Base-by-base conservation (phyloP, 2,888 invertebrate species). In the Cyclophora albipunctata region DNA sequence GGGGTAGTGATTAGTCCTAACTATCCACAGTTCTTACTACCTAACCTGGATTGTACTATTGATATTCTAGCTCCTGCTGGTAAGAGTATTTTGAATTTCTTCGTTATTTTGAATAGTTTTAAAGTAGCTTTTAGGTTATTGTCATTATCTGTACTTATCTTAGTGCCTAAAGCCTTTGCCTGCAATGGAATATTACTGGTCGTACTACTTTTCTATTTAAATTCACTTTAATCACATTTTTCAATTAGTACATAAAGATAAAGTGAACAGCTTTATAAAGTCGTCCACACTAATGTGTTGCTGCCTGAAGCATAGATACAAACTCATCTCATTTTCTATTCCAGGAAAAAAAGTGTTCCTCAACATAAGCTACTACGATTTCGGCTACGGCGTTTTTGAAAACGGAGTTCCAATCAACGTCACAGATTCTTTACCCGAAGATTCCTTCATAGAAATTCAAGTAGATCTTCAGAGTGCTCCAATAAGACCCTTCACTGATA, bases 11-110 rank as follows among this genome's bases (percentile, higher is more conserved):
- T 81, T n/a, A 93, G 93, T 58, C 94, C 94, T 0, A 94, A 95
- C 81, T 95, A 93, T 74, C 95, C 95, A 0, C 82, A 93, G 60
- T 93, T 93, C 73, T 80, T 95, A 51, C 78, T 95, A 33, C 91
- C 93, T 0, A 90, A 91, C 60, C 76, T 95, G 48, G 92, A 94
- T 67, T 95, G 95, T 69, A 91, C 92, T 6, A 91, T 92, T 53
- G 91, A 91, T 5, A 92, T 95, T 55, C 81, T 92, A 52, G 94
- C 94, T 7, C 93, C 94, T 45, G 87, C 90, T 49, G 93, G 93
- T 67, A 63, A 55, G 53, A 55, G 35, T 46, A 7, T 34, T 3
- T 5, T 7, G 20, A 20, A 20, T 20, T 20, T 20, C 20, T 20
- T 20, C 20, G 20, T 20, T 20, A 20, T 2, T 20, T 20, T 20